phyloP scores from a whole-genome alignment of 2,888 invertebrate species.

The Empis livida region DNA sequence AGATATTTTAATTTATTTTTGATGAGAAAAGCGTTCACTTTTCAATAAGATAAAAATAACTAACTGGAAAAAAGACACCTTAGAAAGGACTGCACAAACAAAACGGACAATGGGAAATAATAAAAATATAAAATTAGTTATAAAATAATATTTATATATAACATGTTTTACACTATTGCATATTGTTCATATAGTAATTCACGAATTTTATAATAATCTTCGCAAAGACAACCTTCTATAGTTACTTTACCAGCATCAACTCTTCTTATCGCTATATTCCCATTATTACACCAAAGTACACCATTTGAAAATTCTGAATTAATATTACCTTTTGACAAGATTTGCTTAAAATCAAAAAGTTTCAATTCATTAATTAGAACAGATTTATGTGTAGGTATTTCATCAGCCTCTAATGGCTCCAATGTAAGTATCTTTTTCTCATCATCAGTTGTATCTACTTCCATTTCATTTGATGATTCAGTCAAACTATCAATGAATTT shows the following conservation, averaged over 20 bases:
- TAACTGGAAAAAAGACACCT: too few relatives aligned
- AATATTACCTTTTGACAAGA: conserved; percentile 59
- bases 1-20: too few relatives aligned
- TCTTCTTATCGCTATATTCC: conserved; percentile 75
- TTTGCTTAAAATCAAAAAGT: conserved; percentile 79
- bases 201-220: conserved; percentile 89
- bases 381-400: conserved; percentile 59
- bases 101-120: too few relatives aligned
- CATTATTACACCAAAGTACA: conserved; percentile 87
- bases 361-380: conserved; percentile 89
- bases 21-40: too few relatives aligned
- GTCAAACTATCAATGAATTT: conserved; percentile 42
- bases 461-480: conserved; percentile 21
- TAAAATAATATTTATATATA: too few relatives aligned
- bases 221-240: conserved; percentile 85
- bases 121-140: too few relatives aligned
- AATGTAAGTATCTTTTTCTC: conserved; percentile 53
- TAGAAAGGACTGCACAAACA: too few relatives aligned
- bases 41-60: too few relatives aligned
- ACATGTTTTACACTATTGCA: conserved; percentile 64
- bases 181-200: conserved; percentile 91
- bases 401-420: conserved; percentile 45
- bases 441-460: conserved; percentile 28
- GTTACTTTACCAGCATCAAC: conserved; percentile 85
- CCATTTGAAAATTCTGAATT: conserved; percentile 82